phyloP scores from a whole-genome alignment of 2,888 invertebrate species.

The Adineta ricciae region DNA sequence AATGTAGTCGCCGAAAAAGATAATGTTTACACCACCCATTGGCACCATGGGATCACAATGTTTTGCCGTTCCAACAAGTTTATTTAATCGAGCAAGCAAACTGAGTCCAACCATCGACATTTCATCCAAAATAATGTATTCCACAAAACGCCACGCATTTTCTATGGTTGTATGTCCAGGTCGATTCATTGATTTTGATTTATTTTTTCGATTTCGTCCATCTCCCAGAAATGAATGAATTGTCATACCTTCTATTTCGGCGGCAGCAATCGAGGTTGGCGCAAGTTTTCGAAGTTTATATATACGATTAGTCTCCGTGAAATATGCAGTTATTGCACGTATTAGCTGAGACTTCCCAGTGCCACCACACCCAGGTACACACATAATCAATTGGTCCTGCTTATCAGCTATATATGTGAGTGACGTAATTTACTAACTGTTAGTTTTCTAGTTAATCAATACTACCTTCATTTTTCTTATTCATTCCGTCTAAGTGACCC shows the following conservation, averaged over 20 bases:
- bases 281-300: background rate
- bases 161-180: background rate
- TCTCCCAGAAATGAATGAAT: background rate
- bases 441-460: too few species aligned
- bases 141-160: background rate
- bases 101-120: background rate
- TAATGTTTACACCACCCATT: background rate
- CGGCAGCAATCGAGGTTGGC: background rate
- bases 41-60: background rate
- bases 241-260: background rate
- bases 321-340: background rate
- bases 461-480: too few species aligned
- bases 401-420: background rate
- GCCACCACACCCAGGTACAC: background rate
- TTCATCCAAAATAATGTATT: background rate
- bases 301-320: background rate
- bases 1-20: background rate
- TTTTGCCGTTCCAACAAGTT: background rate
- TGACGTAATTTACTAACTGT: too few species aligned
- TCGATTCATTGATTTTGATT: background rate
- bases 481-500: too few species aligned
- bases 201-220: background rate
- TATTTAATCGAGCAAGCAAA: background rate
- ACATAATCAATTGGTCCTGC: background rate
- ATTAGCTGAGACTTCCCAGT: background rate